Conservation (phyloP, 2,797 vertebrate genomes). For the Spinibarbus caldwelli region DNA sequence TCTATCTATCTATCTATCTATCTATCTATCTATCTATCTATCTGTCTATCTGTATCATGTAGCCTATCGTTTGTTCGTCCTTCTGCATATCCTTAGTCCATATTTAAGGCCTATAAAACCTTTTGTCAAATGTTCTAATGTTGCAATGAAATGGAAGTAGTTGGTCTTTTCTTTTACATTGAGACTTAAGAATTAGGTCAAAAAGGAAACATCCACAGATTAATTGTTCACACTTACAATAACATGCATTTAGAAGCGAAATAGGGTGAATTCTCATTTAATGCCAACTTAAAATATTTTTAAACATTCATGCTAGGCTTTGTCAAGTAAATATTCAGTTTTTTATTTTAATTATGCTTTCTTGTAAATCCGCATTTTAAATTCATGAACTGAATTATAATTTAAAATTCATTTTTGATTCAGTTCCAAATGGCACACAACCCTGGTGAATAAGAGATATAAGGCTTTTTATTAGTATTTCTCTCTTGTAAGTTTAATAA, state of each 20-base stretch:
- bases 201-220: neutral
- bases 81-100: neutral
- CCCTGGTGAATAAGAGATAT: neutral
- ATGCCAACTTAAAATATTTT: neutral
- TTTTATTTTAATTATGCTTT: neutral
- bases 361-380: neutral
- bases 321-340: neutral
- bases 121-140: neutral
- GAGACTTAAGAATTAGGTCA: neutral
- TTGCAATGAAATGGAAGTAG: neutral
- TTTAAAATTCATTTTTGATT: neutral
- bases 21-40: neutral
- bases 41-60: neutral
- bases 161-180: neutral
- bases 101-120: neutral
- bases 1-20: neutral
- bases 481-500: neutral
- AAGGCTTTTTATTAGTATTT: neutral
- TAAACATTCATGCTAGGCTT: neutral
- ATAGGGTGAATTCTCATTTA: neutral
- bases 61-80: neutral
- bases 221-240: neutral
- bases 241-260: neutral
- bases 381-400: neutral
- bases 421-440: neutral